A percentile compares a stretch with the other conserved stretches of the same genome.
These are phyloP conservation scores for Promerops cafer DNA, from an alignment of 2,113 vertebrate species.

Conservation along the genomic window DNA sequence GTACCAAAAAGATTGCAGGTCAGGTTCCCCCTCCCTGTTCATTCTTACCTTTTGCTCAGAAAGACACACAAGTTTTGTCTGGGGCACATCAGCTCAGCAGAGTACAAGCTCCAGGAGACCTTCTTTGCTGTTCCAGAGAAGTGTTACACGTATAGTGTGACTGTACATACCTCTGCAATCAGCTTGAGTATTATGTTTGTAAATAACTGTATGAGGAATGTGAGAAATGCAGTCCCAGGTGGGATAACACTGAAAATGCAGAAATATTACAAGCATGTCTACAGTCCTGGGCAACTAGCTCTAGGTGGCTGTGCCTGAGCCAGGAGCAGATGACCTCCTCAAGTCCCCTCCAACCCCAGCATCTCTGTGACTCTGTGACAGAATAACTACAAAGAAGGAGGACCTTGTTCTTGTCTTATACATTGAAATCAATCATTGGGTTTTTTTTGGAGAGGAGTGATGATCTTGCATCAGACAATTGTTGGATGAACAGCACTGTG, in stretches of 20 bases:
- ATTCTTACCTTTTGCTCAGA: background rate
- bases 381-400: background rate
- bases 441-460: background rate
- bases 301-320: background rate
- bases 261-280: background rate
- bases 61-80: background rate
- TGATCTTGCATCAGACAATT: background rate
- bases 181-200: background rate
- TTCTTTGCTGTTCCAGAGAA: background rate
- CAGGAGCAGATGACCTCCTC: background rate
- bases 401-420: background rate
- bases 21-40: background rate
- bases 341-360: background rate
- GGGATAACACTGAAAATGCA: background rate
- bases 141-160: background rate
- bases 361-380: background rate
- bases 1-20: background rate
- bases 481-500: background rate
- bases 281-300: background rate
- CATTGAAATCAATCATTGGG: background rate
- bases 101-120: background rate
- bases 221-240: background rate
- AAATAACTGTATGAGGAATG: background rate
- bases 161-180: background rate
- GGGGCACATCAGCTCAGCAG: background rate